These are phyloP conservation scores for Cyclophora albipunctata DNA, from an alignment of 2,888 invertebrate species.

Conservation along the genomic window DNA sequence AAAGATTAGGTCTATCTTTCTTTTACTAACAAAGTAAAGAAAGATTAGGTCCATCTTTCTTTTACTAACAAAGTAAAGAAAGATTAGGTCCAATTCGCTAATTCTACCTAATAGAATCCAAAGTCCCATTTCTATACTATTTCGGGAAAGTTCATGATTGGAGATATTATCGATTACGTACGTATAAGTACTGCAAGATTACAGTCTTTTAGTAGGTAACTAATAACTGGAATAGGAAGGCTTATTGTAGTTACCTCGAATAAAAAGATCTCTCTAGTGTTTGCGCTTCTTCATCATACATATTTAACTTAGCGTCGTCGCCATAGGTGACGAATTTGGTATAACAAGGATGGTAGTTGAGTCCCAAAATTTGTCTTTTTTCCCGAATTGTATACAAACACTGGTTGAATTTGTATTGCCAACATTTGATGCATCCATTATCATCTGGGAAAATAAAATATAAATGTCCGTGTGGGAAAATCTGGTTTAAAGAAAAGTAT, in stretches of 20 bases:
- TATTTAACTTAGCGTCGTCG: slow-evolving; percentile 76
- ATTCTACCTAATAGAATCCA: too few relatives aligned
- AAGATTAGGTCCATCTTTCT: slow-evolving; percentile 24
- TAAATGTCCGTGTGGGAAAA: too few relatives aligned
- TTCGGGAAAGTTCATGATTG: too few relatives aligned
- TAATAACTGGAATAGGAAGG: too few relatives aligned
- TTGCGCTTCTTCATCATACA: slow-evolving; percentile 82
- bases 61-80: neutral
- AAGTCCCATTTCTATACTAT: too few relatives aligned
- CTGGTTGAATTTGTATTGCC: slow-evolving; percentile 79
- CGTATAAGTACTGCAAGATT: too few relatives aligned
- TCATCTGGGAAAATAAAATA: slow-evolving; percentile 64
- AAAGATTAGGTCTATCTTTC: too few relatives aligned
- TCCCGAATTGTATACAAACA: slow-evolving; percentile 80
- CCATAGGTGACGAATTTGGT: slow-evolving; percentile 76
- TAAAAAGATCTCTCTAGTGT: slow-evolving; percentile 77
- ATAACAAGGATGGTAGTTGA: slow-evolving; percentile 76
- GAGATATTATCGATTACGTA: too few relatives aligned
- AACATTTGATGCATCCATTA: slow-evolving; percentile 80
- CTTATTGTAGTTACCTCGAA: slow-evolving; percentile 57
- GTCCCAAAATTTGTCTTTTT: slow-evolving; percentile 77
- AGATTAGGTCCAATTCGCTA: too few relatives aligned
- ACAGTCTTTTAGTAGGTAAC: too few relatives aligned
- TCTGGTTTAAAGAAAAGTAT: too few relatives aligned
- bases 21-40: neutral